Evolutionary conservation across 2,797 vertebrate genomes (phyloP).

Genomic region (Malacoctenus gilli): DNA sequence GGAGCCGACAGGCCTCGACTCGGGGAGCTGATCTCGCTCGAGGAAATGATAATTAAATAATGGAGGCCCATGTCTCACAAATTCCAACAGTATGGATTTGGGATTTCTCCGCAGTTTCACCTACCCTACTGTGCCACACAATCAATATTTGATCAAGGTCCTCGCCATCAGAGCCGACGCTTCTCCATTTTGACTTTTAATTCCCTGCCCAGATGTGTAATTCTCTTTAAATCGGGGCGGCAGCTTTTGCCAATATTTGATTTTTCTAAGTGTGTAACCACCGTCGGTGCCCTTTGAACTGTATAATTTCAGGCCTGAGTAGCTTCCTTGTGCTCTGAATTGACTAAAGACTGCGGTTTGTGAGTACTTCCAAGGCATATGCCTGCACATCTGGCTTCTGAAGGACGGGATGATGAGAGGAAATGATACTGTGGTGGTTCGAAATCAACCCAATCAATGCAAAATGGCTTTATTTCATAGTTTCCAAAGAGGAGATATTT

Average conservation of each 20-base stretch:
- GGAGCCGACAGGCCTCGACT: slow-evolving; percentile 44
- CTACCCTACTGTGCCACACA: slow-evolving; percentile 49
- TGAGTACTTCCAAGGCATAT: slow-evolving; percentile 12
- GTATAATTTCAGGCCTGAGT: slow-evolving; percentile 43
- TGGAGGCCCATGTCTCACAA: slow-evolving; percentile 45
- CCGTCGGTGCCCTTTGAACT: slow-evolving; percentile 57
- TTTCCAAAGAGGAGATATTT: too few relatives aligned
- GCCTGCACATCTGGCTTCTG: not conserved
- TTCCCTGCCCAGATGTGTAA: slow-evolving; percentile 36
- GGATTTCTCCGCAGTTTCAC: slow-evolving; percentile 70
- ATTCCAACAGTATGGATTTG: slow-evolving; percentile 59
- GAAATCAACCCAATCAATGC: not conserved
- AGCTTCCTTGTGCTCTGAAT: slow-evolving; percentile 23
- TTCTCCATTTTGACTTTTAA: slow-evolving; percentile 54
- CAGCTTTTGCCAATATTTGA: slow-evolving; percentile 70
- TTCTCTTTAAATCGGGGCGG: slow-evolving; percentile 41
- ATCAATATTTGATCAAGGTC: slow-evolving; percentile 80
- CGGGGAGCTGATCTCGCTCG: slow-evolving; percentile 49
- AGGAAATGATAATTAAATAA: slow-evolving; percentile 77
- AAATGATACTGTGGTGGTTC: not conserved
- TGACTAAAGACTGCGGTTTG: slow-evolving; percentile 3
- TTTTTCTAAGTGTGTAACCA: slow-evolving; percentile 47
- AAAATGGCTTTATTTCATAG: too few relatives aligned
- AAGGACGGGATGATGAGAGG: slow-evolving; percentile 4
- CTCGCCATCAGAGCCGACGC: slow-evolving; percentile 38